phyloP scores from a whole-genome alignment of 2,113 vertebrate species.

The Cheirogaleus medius region DNA sequence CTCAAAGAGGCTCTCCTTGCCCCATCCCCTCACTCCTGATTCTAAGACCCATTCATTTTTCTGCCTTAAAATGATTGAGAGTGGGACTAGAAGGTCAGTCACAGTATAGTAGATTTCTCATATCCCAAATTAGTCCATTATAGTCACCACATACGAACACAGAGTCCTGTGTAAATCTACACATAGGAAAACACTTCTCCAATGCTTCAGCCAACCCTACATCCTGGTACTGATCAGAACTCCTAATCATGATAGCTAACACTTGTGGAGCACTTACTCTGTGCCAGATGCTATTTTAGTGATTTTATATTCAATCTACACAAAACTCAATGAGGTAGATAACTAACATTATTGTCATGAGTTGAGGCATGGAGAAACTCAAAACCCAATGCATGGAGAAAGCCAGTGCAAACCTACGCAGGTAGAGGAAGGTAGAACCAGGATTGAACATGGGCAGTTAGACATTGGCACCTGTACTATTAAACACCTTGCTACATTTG shows the following conservation, averaged over 20 bases:
- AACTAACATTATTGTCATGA: neutral
- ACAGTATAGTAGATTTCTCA: neutral
- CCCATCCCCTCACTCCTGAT: neutral
- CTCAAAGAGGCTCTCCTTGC: neutral
- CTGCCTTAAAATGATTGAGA: constrained; percentile 36
- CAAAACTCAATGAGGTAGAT: neutral
- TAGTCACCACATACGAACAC: neutral
- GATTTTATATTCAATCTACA: neutral
- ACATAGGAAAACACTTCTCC: neutral
- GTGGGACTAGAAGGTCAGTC: neutral
- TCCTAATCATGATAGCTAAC: neutral
- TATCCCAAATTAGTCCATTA: constrained; percentile 6
- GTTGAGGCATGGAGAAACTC: neutral
- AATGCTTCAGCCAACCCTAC: neutral
- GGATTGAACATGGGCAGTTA: neutral
- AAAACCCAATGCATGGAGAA: neutral
- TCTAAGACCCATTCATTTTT: constrained; percentile 37
- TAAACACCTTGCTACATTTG: neutral
- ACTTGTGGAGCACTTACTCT: neutral
- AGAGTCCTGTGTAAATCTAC: neutral
- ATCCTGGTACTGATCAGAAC: neutral
- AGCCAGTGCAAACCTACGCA: neutral
- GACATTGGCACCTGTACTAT: neutral
- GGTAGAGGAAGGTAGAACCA: neutral
- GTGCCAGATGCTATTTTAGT: neutral